phyloP scores from a whole-genome alignment of 35 echinoderm and acorn worm genomes.

The Strongylocentrotus purpuratus region DNA sequence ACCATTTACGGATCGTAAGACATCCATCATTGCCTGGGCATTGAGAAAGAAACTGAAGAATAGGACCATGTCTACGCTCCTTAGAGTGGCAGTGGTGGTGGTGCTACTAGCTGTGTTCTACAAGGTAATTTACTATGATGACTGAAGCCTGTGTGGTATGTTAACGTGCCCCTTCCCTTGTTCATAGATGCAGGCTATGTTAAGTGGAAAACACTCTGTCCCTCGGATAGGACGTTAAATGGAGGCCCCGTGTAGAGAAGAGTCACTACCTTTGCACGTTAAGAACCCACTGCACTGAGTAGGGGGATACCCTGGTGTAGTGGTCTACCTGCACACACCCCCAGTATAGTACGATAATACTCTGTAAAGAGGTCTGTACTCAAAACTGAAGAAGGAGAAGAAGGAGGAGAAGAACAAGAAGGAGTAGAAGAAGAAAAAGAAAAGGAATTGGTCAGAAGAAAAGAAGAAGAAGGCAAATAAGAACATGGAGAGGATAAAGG shows the following conservation, averaged over 20 bases:
- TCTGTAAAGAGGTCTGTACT: too few species aligned
- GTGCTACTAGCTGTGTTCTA: neutral
- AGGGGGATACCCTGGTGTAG: too few species aligned
- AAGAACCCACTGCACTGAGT: too few species aligned
- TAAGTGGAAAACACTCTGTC: too few species aligned
- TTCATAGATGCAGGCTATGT: too few species aligned
- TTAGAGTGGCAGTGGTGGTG: neutral
- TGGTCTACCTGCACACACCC: too few species aligned
- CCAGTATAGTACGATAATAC: too few species aligned
- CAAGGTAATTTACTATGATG: neutral
- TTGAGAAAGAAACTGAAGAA: conserved; percentile 33
- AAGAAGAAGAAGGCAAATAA: neutral
- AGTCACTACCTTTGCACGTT: too few species aligned
- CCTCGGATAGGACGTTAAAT: too few species aligned
- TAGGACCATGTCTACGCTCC: neutral
- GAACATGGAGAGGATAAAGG: neutral
- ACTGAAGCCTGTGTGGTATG: too few species aligned
- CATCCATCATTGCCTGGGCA: neutral
- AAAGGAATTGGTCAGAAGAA: neutral
- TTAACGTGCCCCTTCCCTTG: too few species aligned
- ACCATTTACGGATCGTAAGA: conserved; percentile 44
- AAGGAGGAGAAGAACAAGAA: neutral
- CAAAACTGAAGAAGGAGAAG: neutral
- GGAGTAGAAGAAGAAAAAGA: neutral
- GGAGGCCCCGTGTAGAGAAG: too few species aligned